Percentiles rank a stretch among this genome's conserved stretches.
phyloP scores from a whole-genome alignment of 2,888 invertebrate genomes.

The Ennomos fuscantarius region DNA sequence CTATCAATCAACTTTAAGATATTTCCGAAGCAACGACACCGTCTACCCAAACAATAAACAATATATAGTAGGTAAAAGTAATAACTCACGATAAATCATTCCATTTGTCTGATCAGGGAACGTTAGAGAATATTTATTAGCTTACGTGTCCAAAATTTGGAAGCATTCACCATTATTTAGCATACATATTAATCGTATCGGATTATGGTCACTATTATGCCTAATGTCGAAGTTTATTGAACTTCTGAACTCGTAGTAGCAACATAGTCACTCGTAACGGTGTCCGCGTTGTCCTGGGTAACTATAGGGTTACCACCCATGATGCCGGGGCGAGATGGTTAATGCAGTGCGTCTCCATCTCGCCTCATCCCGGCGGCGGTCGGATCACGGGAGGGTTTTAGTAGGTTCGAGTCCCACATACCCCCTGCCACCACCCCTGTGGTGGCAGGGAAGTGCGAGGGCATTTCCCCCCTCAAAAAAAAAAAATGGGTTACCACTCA shows the following conservation, averaged over 20 bases:
- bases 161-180: conserved; percentile 30
- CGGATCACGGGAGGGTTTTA: no score
- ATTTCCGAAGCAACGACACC: no score
- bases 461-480: no score
- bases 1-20: no score
- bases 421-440: no score
- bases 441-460: no score
- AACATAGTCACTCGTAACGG: conserved; percentile 44
- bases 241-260: conserved; percentile 48
- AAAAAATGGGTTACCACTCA: no score
- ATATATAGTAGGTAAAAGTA: no score
- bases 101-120: neutral
- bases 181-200: conserved; percentile 30
- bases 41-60: no score
- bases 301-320: conserved; percentile 8
- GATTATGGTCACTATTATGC: conserved; percentile 20
- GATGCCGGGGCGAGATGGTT: neutral
- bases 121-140: neutral
- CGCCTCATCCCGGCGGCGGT: no score
- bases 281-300: conserved; percentile 19
- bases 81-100: neutral
- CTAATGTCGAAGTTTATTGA: conserved; percentile 55
- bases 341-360: no score
- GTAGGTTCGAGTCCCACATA: no score
- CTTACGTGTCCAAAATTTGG: conserved; percentile 7